phyloP scores from a whole-genome alignment of 2,113 vertebrate species.

The Emydura subglobosa region DNA sequence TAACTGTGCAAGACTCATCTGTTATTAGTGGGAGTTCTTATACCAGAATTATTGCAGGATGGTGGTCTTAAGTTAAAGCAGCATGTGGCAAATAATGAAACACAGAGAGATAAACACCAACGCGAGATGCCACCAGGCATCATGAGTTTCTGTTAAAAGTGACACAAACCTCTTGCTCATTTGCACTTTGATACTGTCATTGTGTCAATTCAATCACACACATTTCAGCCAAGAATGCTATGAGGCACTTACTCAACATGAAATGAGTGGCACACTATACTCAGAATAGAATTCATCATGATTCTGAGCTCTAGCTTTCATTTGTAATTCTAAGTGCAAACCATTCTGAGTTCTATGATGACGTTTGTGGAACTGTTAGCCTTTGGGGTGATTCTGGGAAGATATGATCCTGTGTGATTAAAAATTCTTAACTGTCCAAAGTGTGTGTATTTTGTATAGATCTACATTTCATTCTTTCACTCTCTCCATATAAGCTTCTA shows the following conservation, averaged over 20 bases:
- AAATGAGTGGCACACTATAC: slow-evolving; percentile 18
- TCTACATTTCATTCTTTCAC: slow-evolving; percentile 63
- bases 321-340: slow-evolving; percentile 44
- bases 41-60: background rate
- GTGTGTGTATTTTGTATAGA: slow-evolving; percentile 48
- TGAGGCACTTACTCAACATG: background rate
- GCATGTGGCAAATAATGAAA: background rate
- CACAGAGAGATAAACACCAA: background rate
- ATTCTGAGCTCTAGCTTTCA: slow-evolving; percentile 25
- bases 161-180: background rate
- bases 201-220: slow-evolving; percentile 22
- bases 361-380: slow-evolving; percentile 44
- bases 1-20: background rate
- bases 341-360: background rate
- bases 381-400: slow-evolving; percentile 53
- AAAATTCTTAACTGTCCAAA: slow-evolving; percentile 62
- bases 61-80: slow-evolving; percentile 1
- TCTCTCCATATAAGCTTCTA: slow-evolving; percentile 62
- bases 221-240: background rate
- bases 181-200: slow-evolving; percentile 27
- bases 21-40: background rate
- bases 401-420: slow-evolving; percentile 34
- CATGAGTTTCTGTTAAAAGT: background rate
- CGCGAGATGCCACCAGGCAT: background rate
- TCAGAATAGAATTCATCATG: slow-evolving; percentile 40